phyloP scores from a whole-genome alignment of 2,113 vertebrate genomes.

The Hippocampus zosterae region DNA sequence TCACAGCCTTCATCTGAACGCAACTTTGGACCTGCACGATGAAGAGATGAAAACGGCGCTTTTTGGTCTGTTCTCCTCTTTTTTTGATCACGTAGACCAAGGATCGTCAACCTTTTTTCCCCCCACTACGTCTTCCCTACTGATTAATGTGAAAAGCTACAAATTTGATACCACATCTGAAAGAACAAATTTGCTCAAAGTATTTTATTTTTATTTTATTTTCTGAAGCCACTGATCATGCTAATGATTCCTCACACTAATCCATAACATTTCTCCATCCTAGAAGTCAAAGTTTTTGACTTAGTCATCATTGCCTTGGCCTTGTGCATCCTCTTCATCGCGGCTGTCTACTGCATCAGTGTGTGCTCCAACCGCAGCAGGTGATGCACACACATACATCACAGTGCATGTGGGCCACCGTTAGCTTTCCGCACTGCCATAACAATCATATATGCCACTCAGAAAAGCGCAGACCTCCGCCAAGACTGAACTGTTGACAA shows the following conservation, averaged over 20 bases:
- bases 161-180: neutral
- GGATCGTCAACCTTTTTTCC: neutral
- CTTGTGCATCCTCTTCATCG: slow-evolving; percentile 53
- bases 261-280: neutral
- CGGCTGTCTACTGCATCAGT: slow-evolving; percentile 56
- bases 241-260: neutral
- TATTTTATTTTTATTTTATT: neutral
- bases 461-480: neutral
- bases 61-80: slow-evolving; percentile 35
- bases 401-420: neutral
- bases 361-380: slow-evolving; percentile 62
- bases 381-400: slow-evolving; percentile 33
- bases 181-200: neutral
- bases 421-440: neutral
- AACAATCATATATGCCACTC: neutral
- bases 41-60: slow-evolving; percentile 26
- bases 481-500: neutral
- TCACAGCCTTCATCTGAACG: slow-evolving; percentile 39
- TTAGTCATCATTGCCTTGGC: slow-evolving; percentile 55
- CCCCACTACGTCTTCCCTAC: neutral
- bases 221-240: neutral
- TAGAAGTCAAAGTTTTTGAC: slow-evolving; percentile 67
- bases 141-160: neutral
- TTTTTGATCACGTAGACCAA: neutral
- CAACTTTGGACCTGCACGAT: slow-evolving; percentile 41